phyloP scores from a whole-genome alignment of 2,113 vertebrate genomes.

The Dromas ardeola region DNA sequence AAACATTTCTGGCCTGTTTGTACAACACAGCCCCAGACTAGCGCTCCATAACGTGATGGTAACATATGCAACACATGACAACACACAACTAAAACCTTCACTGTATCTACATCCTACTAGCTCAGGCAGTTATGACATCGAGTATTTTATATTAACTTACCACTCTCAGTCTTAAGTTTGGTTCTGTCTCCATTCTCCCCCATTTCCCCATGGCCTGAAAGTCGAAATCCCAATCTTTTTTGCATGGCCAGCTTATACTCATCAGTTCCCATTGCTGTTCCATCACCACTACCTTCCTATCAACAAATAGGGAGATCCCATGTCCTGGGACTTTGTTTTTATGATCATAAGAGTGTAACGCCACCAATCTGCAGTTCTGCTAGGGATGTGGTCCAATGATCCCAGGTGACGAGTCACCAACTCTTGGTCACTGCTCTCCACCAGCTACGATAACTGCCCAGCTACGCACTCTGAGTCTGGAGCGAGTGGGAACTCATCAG shows the following conservation, averaged over 20 bases:
- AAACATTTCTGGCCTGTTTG: not conserved
- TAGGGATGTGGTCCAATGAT: not conserved
- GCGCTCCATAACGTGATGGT: fast-evolving
- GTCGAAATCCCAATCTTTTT: not conserved
- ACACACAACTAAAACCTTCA: not conserved
- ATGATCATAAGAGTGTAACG: not conserved
- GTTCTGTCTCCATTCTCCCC: not conserved
- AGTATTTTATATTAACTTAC: not conserved
- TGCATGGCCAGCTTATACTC: not conserved
- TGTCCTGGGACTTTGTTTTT: not conserved
- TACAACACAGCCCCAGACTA: not conserved
- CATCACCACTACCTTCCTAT: not conserved
- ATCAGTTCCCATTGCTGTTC: not conserved
- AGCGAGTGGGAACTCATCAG: not conserved
- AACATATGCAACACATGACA: not conserved
- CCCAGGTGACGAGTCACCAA: not conserved
- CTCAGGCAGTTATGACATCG: not conserved
- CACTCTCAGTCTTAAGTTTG: not conserved
- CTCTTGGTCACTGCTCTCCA: not conserved
- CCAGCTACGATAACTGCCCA: not conserved
- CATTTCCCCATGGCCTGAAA: not conserved
- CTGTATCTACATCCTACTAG: not conserved
- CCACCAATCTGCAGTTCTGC: not conserved
- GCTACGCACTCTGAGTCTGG: not conserved
- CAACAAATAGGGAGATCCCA: not conserved